Evolutionary conservation across 1,140 invertebrate species (phyloP), one percentile per base, ranked within the genome.

Genomic region (Zaprionus camerounensis): DNA sequence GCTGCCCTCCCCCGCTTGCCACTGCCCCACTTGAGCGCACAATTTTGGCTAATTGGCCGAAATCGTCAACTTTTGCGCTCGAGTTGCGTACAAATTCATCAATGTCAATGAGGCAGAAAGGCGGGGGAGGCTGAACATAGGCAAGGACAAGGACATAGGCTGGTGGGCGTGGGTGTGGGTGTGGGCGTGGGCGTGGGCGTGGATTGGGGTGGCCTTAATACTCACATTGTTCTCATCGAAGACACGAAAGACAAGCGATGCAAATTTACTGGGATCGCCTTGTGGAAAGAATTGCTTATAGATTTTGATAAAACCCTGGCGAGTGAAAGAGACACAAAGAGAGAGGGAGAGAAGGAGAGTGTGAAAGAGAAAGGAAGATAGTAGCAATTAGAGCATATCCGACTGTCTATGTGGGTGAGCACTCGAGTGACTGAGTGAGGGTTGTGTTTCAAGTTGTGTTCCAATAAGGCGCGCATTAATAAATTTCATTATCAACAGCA

Each of bases 211-310:
- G 69, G 61, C 28, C 15, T 41, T 59, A 55, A 77, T 92, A 96
- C 96, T 96, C 94, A 99, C 98, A 93, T 99, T 99, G 93, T 99
- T 99, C 94, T 99, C 98, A 93, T 99, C 98, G 94, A 99, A 99
- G 36, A 99, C 98, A 93, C 98, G 96, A 94, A 99, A 99, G 26
- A 99, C 98, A 82, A 99, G 95, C 28, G 97, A 97, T 20, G 98
- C 98, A 93, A 99, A 99, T 94, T 99, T 99, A 81, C 97, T 98
- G 22, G 98, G 98, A 94, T 99, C 98, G 80, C 98, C 98, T 95
- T 99, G 97, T 61, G 98, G 98, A 94, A 99, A 99, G 94, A 99
- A 99, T 94, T 99, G 98, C 94, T 98, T 98, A 95, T 99, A 99
- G 92, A 99, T 99, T 94, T 98, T 98, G 92, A 99, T 98, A 94